Base-by-base conservation (phyloP, 2,797 vertebrate species). In the Thalassophryne amazonica region DNA sequence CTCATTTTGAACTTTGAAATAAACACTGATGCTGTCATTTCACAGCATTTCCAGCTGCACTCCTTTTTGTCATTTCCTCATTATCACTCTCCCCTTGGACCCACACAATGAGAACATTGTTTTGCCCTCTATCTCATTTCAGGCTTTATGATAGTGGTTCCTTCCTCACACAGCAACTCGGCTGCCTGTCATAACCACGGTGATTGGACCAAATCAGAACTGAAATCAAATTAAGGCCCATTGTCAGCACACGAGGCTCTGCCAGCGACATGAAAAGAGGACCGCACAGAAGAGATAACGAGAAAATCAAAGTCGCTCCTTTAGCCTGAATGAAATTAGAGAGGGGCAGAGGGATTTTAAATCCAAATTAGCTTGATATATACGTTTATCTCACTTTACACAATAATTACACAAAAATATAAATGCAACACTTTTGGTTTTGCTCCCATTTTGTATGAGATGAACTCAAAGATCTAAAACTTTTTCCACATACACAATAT, bases 201-300 rank as follows among this genome's bases (percentile, higher is more conserved):
- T 71, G 77, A 86, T 67, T 71, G 75, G 57, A 67, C 74, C 74
- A 69, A 80, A 84, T 87, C 80, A 78, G 62, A 71, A 68, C 60
- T 67, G 54, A 86, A 86, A 89, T 88, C 80, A 85, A 88, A 88
- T 88, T 83, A 86, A 83, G 39, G 59, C 28, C 67, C 68, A 67
- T 77, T 83, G 80, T 81, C 54, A 47, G 39, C 19, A 55, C 4
- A 12, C 33, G 25, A 46, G 55, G 51, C 49, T 69, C 41, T 14
- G 43, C 69, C 49, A 49, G 55, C 41, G 49, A 59, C 62, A 48
- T 73, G 62, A 84, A 86, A 73, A 67, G 31, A 45, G 28, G 59
- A 43, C 60, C 49, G 64, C 63, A 55, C 57, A 34, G 31, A 49
- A 2, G 39, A 81, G 77, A 83, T 81, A 78, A 73, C 34, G 62